Evolutionary conservation across 2,113 vertebrate species (phyloP), one percentile per base, ranked within the genome.

Genomic region (Taxidea taxus): DNA sequence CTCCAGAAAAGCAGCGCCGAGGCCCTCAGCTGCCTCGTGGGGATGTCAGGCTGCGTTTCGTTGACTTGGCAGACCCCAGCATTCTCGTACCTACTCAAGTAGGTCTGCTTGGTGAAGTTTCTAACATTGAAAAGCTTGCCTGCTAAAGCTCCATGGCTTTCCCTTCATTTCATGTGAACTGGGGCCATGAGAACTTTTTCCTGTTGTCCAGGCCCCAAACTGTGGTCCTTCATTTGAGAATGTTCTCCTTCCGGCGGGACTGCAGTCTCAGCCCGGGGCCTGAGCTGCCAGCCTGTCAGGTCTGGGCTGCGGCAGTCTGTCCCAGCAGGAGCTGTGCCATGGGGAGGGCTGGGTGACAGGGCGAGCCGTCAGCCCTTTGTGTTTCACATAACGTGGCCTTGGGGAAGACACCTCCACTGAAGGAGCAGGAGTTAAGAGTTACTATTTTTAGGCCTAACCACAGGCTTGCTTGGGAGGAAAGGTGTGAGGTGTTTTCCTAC

Each of bases 61-160:
- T n/a, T 62, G 3, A n/a, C 21, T 56, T 58, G 60, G 37, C 72
- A 39, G 62, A 20, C 18, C 16, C 21, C 27, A 23, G 72, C 49
- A 15, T 68, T 60, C 31, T 78, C 44, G 16, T 2, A 7, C 3
- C 44, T 15, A 15, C n/a, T 37, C 15, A 12, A 64, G 58, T 62
- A 31, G 7, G 25, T 64, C 87, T 39, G 56, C 77, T 39, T 77
- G 16, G 90, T 66, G 62, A 60, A 14, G 34, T 29, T 31, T 47
- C 47, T 25, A 74, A 74, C 27, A 29, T 34, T 18, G 37, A 74
- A 87, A 75, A 11, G 25, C 20, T 87, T 77, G 75, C 47, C 51
- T 95, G 97, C 87, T 31, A 92, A 95, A 44, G 75, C 37, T 42
- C 27, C 12, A 0, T 44, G 90, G 25, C 58, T 85, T 97, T 56